Conservation (phyloP, 2,113 vertebrate species). For the Ivindomyrus marchei region DNA sequence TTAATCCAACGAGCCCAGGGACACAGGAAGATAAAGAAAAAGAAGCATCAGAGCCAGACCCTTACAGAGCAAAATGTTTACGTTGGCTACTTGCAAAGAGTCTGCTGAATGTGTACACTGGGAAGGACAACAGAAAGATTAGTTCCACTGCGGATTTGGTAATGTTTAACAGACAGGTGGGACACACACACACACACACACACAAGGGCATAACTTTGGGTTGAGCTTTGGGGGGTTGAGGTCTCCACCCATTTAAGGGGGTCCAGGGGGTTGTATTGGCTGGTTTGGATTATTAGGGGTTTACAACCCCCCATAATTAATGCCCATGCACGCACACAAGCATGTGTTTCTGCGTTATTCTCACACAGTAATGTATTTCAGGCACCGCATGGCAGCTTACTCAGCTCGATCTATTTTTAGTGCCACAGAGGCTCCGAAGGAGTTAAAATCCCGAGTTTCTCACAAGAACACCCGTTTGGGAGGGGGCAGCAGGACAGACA, state of each 20-base stretch:
- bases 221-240: not conserved
- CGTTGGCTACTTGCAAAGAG: not conserved
- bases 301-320: not conserved
- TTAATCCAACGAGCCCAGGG: not conserved
- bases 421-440: not conserved
- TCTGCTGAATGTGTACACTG: not conserved
- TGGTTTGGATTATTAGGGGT: not conserved
- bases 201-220: not conserved
- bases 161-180: slow-evolving; percentile 1
- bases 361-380: not conserved
- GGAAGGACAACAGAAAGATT: not conserved
- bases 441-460: not conserved
- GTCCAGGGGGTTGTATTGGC: not conserved
- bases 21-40: not conserved
- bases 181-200: not conserved
- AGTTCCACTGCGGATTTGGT: not conserved
- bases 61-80: slow-evolving; percentile 9
- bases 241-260: not conserved
- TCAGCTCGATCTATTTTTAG: not conserved
- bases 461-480: not conserved
- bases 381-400: not conserved
- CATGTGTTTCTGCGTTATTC: not conserved
- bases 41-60: not conserved
- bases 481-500: not conserved
- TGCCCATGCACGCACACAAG: not conserved